Conservation (phyloP, 2,797 vertebrate genomes). For the Tadarida brasiliensis region DNA sequence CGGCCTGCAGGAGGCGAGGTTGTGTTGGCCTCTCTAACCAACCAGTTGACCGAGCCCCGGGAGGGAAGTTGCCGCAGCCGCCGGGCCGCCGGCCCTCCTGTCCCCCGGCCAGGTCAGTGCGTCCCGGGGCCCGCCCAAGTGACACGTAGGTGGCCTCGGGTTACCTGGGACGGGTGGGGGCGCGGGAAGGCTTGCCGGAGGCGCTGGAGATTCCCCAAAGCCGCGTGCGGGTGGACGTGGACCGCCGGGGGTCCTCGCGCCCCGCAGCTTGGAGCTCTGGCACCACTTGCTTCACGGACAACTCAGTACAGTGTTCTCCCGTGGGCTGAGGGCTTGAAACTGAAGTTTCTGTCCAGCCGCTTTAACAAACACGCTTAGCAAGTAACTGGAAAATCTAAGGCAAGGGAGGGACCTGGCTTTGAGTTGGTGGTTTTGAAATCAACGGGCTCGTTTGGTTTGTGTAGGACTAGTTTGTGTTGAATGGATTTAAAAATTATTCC, state of each 20-base stretch:
- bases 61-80: slow-evolving; percentile 63
- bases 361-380: slow-evolving; percentile 39
- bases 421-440: slow-evolving; percentile 55
- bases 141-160: slow-evolving; percentile 72
- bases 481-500: slow-evolving; percentile 47
- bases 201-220: not conserved
- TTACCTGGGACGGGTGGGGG: slow-evolving; percentile 61
- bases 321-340: slow-evolving; percentile 3
- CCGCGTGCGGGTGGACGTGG: not conserved
- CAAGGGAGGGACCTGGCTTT: slow-evolving; percentile 55
- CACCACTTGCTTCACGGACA: not conserved
- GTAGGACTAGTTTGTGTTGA: slow-evolving; percentile 22
- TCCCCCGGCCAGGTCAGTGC: slow-evolving; percentile 68
- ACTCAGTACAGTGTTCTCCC: not conserved
- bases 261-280: not conserved
- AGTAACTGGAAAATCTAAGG: slow-evolving; percentile 43
- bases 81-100: slow-evolving; percentile 36
- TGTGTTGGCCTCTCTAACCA: not conserved
- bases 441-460: not conserved
- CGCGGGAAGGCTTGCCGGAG: not conserved
- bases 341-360: slow-evolving; percentile 52
- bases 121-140: slow-evolving; percentile 32
- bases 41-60: not conserved
- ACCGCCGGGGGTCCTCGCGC: not conserved
- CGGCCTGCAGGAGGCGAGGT: slow-evolving; percentile 73